Evolutionary conservation across 2,888 invertebrate species (phyloP).

Genomic region (Xestia rhomboidea): DNA sequence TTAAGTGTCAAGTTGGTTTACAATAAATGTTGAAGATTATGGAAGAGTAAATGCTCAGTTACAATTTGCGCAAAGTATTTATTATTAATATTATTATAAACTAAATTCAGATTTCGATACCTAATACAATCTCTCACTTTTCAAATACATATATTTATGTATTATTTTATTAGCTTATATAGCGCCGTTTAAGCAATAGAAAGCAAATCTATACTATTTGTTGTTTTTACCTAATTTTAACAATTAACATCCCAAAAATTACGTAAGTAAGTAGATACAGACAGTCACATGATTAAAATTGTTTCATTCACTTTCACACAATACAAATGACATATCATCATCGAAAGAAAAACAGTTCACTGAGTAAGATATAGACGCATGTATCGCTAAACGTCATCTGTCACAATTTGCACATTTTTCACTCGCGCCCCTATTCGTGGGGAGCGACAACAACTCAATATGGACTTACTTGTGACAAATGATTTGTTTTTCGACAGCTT

Average conservation of each 20-base stretch:
- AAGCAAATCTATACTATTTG: neutral
- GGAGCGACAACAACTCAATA: constrained; percentile 65
- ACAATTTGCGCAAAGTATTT: neutral
- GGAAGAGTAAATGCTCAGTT: neutral
- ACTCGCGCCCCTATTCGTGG: constrained; percentile 70
- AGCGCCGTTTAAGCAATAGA: neutral
- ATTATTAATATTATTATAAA: neutral
- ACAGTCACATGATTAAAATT: neutral
- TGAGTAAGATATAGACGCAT: constrained; percentile 60
- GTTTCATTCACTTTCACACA: constrained; percentile 7
- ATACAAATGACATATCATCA: constrained; percentile 49
- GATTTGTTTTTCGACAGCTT: constrained; percentile 63
- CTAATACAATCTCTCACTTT: too few species aligned
- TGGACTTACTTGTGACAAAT: constrained; percentile 65
- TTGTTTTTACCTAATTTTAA: neutral
- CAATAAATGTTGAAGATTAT: neutral
- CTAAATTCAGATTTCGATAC: neutral
- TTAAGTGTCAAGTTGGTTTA: neutral
- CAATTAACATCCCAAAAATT: too few species aligned
- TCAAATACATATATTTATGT: neutral
- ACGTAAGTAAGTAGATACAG: neutral
- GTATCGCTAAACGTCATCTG: constrained; percentile 70
- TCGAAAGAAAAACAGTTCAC: constrained; percentile 40
- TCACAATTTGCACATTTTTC: constrained; percentile 69
- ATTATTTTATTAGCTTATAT: neutral